Conservation (phyloP, 2,113 vertebrate species). For the Rhabdornis inornatus region DNA sequence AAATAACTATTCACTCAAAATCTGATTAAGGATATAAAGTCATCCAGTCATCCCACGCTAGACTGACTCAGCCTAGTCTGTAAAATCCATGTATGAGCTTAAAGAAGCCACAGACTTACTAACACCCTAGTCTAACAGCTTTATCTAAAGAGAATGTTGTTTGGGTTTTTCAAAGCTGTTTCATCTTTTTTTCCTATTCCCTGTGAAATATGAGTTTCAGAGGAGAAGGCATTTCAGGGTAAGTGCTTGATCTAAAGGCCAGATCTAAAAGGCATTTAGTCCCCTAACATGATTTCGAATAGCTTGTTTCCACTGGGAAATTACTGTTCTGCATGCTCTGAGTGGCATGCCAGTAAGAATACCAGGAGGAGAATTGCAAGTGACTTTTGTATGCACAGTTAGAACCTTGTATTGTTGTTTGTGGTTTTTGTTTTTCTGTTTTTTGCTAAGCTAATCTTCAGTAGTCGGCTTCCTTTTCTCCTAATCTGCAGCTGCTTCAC, state of each 20-base stretch:
- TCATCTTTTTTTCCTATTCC: slow-evolving; percentile 14
- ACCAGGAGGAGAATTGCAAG: background rate
- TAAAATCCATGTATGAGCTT: slow-evolving; percentile 19
- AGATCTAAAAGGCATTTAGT: background rate
- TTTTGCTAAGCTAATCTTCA: background rate
- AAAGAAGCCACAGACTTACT: slow-evolving; percentile 22
- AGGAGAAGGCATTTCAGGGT: background rate
- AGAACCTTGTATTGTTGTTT: background rate
- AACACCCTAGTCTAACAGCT: background rate
- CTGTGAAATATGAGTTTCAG: background rate
- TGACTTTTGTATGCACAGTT: background rate
- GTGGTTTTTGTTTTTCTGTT: background rate
- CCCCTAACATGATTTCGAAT: background rate
- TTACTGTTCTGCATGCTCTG: background rate
- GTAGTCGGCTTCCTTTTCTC: slow-evolving; percentile 16
- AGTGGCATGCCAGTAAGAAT: background rate
- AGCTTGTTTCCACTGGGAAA: background rate
- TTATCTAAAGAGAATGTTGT: slow-evolving; percentile 14
- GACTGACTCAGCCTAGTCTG: slow-evolving; percentile 46
- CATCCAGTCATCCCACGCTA: slow-evolving; percentile 30
- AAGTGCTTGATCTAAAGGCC: background rate
- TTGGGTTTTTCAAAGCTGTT: slow-evolving; percentile 10
- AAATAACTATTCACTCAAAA: slow-evolving; percentile 38
- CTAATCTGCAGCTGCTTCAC: slow-evolving; percentile 19
- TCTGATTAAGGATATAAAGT: slow-evolving; percentile 48